Base-by-base conservation (phyloP, 2,888 invertebrate species). In the Thumatha senex region DNA sequence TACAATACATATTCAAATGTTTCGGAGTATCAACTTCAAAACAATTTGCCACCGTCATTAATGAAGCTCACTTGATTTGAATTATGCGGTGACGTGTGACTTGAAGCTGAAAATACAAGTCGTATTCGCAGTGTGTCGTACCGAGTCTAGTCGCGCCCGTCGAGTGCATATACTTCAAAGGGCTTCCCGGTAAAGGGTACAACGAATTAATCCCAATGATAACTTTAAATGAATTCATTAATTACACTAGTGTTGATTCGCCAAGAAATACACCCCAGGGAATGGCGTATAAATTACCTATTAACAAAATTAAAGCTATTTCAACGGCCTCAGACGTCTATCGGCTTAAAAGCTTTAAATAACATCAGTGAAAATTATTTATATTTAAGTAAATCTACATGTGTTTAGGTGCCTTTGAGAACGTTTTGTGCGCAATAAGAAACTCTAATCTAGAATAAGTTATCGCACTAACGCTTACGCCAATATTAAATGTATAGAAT, bases 161-260 rank as follows among this genome's bases (percentile, higher is more conserved):
- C 58, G 54, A 56, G 41, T 46, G 52, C 42, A 51, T 63, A 66
- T 51, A 79, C 80, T 80, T 87, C 86, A 87, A 87, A 87, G 86
- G 62, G 73, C 52, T 56, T 49, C 53, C 45, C 54, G 36, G 48
- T 48, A 56, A 44, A 61, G 72, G 70, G 64, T 63, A 54, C 51
- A 60, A 58, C 77, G 59, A 80, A 82, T 81, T 67, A 66, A 61
- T 68, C 66, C 65, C 55, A 46, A 66, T 76, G 74, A 79, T 78
- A 86, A 83, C 81, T 84, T 86, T 88, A 87, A 86, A 89, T 81
- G 84, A 89, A 84, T 84, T 78, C 79, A 73, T 82, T 89, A 89
- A 89, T 89, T 89, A 89, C 80, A 79, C 71, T 85, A 86, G 86
- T 87, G 87, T 87, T 87, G 87, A 86, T 86, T 82, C 82, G 78